A percentile compares a stretch with the other conserved stretches of the same genome.
phyloP scores from a whole-genome alignment of 2,113 vertebrate species.

The Formicarius rufipectus region DNA sequence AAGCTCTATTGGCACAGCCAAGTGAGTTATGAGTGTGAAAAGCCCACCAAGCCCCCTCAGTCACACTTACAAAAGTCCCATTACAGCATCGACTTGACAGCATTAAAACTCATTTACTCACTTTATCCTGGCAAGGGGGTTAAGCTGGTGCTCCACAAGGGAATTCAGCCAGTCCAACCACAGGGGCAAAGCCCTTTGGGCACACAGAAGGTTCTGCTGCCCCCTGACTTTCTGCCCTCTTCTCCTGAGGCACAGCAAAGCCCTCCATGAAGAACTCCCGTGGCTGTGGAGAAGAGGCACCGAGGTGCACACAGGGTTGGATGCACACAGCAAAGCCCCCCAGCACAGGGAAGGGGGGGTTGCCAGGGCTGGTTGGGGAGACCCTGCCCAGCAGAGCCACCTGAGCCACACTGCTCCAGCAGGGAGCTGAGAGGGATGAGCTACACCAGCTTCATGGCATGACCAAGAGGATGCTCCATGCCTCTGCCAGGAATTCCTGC shows the following conservation, averaged over 20 bases:
- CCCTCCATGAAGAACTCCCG: fast-evolving
- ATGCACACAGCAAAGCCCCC: fast-evolving
- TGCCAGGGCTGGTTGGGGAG: neutral
- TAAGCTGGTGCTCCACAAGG: neutral
- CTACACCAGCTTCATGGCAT: neutral
- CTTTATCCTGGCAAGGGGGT: neutral
- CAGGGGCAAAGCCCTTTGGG: neutral
- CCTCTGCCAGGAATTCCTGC: neutral
- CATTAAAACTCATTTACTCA: neutral
- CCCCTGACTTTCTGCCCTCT: neutral
- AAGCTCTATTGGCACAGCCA: neutral
- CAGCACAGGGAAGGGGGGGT: fast-evolving
- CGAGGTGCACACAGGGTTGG: fast-evolving
- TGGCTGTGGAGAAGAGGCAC: neutral
- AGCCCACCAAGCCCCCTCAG: neutral
- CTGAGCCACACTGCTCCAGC: neutral
- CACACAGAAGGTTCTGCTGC: neutral
- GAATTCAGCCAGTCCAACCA: neutral
- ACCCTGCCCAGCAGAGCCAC: neutral
- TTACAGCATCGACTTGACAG: neutral
- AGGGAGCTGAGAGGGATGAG: neutral
- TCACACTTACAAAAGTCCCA: neutral
- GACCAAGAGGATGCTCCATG: neutral
- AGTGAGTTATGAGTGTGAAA: neutral
- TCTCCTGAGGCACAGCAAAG: no score